Base-by-base conservation (phyloP, 2,888 invertebrate species). In the Ecliptopera silaceata region DNA sequence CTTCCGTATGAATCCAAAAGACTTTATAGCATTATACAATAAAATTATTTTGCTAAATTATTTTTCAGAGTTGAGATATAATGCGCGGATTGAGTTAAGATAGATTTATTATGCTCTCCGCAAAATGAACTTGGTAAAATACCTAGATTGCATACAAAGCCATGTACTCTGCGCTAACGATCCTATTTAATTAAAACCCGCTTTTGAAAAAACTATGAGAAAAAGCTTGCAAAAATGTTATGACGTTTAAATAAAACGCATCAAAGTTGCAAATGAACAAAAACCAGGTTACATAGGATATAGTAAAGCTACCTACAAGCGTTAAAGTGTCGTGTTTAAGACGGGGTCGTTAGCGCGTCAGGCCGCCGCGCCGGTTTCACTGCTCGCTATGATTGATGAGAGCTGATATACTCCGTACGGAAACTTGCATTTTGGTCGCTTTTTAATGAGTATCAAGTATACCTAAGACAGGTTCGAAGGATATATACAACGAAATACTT, bases 361-460 rank as follows among this genome's bases (percentile, higher is more conserved):
- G 51, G 59, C 53, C 54, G 41, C n/a, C n/a, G n/a, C n/a, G n/a
- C n/a, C n/a, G 47, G 55, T 56, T 60, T 53, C 49, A 34, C 49
- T 50, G 45, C 56, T 48, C 34, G 41, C 38, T 31, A 61, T 61
- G 64, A 64, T 61, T 59, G 63, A 64, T 61, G 64, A 54, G 15
- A 18, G 46, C 58, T 46, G 56, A 60, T 63, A 39, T 44, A 44
- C 53, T 44, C 22, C 56, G 48, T 51, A 60, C 49, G 51, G 49
- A 34, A 20, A 55, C 55, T 51, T 58, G 38, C 36, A 50, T 52
- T 43, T 49, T 50, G 38, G 38, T 50, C 41, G 51, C 42, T 49
- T 54, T 59, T 43, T 48, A 57, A 41, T 45, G 39, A 45, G 36
- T 12, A 36, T 36, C 18, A 17, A 4, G 31, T n/a, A 8, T 5